Percentiles rank a stretch among this genome's conserved stretches.
These are phyloP conservation scores for Zosterops hypoxanthus DNA, from an alignment of 2,113 vertebrate species.

Conservation along the genomic window DNA sequence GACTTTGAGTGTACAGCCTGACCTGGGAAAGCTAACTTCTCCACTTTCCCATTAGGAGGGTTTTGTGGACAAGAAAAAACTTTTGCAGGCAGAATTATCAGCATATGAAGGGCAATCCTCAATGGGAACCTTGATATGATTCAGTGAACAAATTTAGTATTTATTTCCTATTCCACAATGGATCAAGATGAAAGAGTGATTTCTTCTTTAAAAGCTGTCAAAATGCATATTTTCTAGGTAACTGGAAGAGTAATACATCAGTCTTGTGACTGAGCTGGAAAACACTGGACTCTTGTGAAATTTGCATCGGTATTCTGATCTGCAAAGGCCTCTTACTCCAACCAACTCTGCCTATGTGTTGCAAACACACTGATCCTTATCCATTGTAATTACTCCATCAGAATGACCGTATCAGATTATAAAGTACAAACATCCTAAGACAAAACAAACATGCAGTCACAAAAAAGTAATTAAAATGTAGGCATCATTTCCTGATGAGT, in stretches of 20 bases:
- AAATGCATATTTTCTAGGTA: background rate
- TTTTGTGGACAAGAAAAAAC: background rate
- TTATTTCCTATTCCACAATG: background rate
- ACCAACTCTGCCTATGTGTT: background rate
- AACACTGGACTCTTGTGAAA: background rate
- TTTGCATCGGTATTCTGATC: background rate
- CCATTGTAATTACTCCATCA: background rate
- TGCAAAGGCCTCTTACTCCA: background rate
- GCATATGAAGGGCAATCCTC: background rate
- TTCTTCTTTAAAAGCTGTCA: background rate
- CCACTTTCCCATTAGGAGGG: background rate
- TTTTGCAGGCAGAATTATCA: background rate
- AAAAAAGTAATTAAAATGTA: background rate
- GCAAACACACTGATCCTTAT: background rate
- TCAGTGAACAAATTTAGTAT: background rate
- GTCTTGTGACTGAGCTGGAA: background rate
- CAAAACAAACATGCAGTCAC: background rate
- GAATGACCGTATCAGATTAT: background rate
- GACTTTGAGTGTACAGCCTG: background rate
- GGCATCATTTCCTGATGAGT: background rate
- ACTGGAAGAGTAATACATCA: background rate
- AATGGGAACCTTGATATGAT: background rate
- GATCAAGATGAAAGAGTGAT: background rate
- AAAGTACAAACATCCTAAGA: background rate
- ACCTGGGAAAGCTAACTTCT: background rate